A percentile compares a stretch with the other conserved stretches of the same genome.
phyloP scores from a whole-genome alignment of 2,888 invertebrate genomes.

The Nephrotoma guestfalica region DNA sequence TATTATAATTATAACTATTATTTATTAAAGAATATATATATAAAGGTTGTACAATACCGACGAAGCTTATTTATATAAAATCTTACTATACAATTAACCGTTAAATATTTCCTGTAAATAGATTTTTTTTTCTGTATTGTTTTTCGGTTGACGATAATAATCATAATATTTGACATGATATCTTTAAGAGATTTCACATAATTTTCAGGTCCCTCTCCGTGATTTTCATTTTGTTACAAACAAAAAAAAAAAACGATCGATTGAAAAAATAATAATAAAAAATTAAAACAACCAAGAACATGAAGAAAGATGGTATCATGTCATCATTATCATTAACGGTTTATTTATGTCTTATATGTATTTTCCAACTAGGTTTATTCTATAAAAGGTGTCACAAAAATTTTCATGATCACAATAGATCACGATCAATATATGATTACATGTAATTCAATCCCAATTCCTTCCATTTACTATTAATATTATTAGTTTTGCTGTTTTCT shows the following conservation, averaged over 20 bases:
- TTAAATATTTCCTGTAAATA: neutral
- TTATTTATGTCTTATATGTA: neutral
- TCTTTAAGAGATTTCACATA: neutral
- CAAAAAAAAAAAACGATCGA: neutral
- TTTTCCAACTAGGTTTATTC: neutral
- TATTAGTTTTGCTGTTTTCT: neutral
- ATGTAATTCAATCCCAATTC: neutral
- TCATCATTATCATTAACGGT: neutral
- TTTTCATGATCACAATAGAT: neutral
- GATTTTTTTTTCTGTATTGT: neutral
- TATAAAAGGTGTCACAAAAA: neutral
- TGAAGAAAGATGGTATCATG: neutral
- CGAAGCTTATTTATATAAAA: neutral
- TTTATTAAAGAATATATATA: neutral
- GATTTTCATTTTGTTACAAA: neutral
- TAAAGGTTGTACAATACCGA: neutral
- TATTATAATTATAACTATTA: neutral
- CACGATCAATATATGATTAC: neutral
- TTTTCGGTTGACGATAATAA: neutral
- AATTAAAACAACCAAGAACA: neutral
- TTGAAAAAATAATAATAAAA: neutral
- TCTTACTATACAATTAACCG: neutral
- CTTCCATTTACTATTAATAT: neutral
- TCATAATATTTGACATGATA: neutral
- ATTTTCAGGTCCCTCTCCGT: neutral